Evolutionary conservation across 2,888 invertebrate species (phyloP).

Genomic region (Drosophila pegasa): DNA sequence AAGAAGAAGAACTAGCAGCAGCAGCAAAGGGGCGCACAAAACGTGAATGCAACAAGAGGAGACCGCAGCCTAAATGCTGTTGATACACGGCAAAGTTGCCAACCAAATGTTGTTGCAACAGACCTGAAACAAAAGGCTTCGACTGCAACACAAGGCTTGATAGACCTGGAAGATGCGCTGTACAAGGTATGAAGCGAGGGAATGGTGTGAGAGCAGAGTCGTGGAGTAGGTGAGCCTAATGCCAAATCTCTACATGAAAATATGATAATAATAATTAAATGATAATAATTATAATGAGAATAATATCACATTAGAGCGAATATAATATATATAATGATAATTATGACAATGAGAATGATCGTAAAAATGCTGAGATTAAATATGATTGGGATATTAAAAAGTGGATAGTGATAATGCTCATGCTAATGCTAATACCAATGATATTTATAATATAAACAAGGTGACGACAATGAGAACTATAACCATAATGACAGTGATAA

Average conservation of each 20-base stretch:
- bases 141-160: slow-evolving; percentile 28
- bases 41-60: slow-evolving; percentile 31
- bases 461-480: no score
- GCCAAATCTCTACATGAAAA: no score
- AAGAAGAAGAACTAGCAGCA: background rate
- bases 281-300: background rate
- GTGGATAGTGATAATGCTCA: no score
- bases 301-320: background rate
- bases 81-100: slow-evolving; percentile 74
- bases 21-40: slow-evolving; percentile 10
- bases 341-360: background rate
- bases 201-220: background rate
- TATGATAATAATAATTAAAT: no score
- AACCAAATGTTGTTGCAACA: slow-evolving; percentile 79
- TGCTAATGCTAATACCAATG: no score
- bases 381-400: no score
- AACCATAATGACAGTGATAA: no score
- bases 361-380: no score
- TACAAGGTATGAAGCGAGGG: background rate
- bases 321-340: background rate
- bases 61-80: slow-evolving; percentile 72
- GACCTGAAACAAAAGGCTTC: slow-evolving; percentile 43
- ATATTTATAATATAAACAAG: no score
- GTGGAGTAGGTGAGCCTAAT: background rate
- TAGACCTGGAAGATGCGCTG: slow-evolving; percentile 24